Evolutionary conservation across 53 echinoderm and acorn worm species (phyloP).

Genomic region (Patiria pectinifera): DNA sequence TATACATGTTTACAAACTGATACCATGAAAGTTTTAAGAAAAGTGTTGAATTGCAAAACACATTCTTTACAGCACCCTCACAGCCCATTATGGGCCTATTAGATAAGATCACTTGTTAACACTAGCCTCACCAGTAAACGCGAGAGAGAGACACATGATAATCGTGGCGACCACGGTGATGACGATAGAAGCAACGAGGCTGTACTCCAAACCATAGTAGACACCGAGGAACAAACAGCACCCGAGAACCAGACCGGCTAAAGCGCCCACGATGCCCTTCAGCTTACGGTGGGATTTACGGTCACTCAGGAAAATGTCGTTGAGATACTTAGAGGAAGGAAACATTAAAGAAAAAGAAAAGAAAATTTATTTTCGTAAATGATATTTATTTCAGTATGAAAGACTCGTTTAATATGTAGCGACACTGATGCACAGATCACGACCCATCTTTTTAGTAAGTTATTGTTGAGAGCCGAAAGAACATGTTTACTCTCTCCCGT

Average conservation of each 20-base stretch:
- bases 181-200: conserved; percentile 68
- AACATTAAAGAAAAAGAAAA: background rate
- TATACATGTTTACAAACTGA: too few species aligned
- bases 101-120: background rate
- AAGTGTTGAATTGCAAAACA: too few species aligned
- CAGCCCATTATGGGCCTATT: too few species aligned
- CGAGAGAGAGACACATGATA: conserved; percentile 78
- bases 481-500: too few species aligned
- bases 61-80: too few species aligned
- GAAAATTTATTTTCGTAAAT: background rate
- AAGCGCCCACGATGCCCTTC: conserved; percentile 81
- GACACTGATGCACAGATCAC: too few species aligned
- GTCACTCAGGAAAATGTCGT: conserved; percentile 83
- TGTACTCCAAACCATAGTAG: conserved; percentile 80
- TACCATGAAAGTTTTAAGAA: too few species aligned
- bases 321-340: conserved; percentile 31
- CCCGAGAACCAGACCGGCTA: conserved; percentile 80
- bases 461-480: too few species aligned
- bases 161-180: conserved; percentile 71
- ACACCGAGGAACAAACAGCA: conserved; percentile 78
- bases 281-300: conserved; percentile 72
- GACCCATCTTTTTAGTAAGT: too few species aligned
- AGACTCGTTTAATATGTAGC: too few species aligned
- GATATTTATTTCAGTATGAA: too few species aligned
- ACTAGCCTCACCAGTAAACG: conserved; percentile 78